Conservation (phyloP, 2,113 vertebrate genomes). For the Lasiurus borealis region DNA sequence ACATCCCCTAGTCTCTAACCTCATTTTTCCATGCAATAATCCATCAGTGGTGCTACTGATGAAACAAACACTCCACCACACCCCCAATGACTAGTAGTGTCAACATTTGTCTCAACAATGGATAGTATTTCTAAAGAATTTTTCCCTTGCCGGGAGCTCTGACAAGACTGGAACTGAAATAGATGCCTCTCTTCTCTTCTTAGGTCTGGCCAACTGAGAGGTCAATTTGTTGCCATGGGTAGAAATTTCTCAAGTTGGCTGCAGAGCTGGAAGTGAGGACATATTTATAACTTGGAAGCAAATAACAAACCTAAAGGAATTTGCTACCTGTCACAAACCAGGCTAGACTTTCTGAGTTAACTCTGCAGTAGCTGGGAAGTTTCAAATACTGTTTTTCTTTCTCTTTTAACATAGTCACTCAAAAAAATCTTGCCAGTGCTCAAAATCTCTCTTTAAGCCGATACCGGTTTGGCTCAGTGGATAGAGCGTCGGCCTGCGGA, state of each 20-base stretch:
- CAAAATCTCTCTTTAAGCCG: not conserved
- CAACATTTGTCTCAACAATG: constrained; percentile 74
- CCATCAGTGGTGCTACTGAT: constrained; percentile 72
- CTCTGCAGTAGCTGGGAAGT: constrained; percentile 16
- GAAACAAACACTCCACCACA: constrained; percentile 70
- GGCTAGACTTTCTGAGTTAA: constrained; percentile 57
- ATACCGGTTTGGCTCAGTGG: no score
- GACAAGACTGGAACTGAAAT: constrained; percentile 52
- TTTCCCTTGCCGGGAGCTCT: constrained; percentile 51
- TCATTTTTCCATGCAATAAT: constrained; percentile 79
- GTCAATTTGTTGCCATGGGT: constrained; percentile 67
- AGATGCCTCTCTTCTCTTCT: constrained; percentile 51
- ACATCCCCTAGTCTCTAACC: constrained; percentile 76
- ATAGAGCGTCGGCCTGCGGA: no score
- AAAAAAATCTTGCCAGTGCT: constrained; percentile 35
- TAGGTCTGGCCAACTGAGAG: constrained; percentile 34
- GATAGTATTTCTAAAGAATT: constrained; percentile 74
- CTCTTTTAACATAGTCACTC: not conserved
- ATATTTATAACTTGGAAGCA: constrained; percentile 73
- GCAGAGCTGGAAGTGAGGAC: constrained; percentile 53
- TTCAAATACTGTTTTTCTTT: constrained; percentile 8
- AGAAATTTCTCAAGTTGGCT: constrained; percentile 62
- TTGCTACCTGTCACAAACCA: constrained; percentile 71
- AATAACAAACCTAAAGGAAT: constrained; percentile 64
- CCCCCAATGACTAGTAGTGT: constrained; percentile 38